These are phyloP conservation scores for Drosophila anceps DNA, from an alignment of 2,888 invertebrate genomes.

Conservation along the genomic window DNA sequence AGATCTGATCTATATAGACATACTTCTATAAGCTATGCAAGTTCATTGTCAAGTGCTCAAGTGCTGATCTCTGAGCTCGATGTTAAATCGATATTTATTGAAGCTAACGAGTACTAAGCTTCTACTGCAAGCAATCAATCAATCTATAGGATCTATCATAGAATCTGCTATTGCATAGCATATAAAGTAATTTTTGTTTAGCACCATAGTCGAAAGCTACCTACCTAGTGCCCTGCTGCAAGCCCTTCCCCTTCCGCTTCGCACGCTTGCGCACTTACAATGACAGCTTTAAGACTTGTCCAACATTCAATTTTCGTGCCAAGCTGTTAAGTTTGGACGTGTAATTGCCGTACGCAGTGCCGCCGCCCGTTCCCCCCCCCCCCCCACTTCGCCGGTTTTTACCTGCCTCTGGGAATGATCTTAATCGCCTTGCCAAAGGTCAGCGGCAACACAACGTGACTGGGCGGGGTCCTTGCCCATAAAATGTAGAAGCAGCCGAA, in stretches of 20 bases:
- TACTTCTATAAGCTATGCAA: not conserved
- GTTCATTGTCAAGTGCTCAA: not conserved
- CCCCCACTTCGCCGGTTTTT: not conserved
- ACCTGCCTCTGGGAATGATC: constrained; percentile 33
- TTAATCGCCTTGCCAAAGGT: constrained; percentile 57
- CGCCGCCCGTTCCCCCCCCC: not conserved
- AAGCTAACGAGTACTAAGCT: not conserved
- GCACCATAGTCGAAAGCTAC: not conserved
- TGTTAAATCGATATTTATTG: not conserved
- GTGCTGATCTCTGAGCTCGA: not conserved
- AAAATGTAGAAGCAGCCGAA: constrained; percentile 3
- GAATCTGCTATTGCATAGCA: not conserved
- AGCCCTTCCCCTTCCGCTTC: not conserved
- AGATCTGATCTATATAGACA: not conserved
- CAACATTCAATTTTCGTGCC: constrained; percentile 39
- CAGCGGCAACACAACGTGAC: constrained; percentile 41
- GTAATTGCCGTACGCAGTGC: constrained; percentile 45
- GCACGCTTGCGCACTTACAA: constrained; percentile 6
- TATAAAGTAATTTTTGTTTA: not conserved
- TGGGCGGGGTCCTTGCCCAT: constrained; percentile 53
- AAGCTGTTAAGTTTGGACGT: constrained; percentile 57
- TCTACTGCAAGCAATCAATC: not conserved
- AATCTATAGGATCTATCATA: not conserved
- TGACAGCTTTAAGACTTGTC: constrained; percentile 32
- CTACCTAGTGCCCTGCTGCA: too few relatives aligned